Evolutionary conservation across 2,797 vertebrate genomes (phyloP), one percentile per base, ranked within the genome.

Genomic region (Gymnothorax javanicus): DNA sequence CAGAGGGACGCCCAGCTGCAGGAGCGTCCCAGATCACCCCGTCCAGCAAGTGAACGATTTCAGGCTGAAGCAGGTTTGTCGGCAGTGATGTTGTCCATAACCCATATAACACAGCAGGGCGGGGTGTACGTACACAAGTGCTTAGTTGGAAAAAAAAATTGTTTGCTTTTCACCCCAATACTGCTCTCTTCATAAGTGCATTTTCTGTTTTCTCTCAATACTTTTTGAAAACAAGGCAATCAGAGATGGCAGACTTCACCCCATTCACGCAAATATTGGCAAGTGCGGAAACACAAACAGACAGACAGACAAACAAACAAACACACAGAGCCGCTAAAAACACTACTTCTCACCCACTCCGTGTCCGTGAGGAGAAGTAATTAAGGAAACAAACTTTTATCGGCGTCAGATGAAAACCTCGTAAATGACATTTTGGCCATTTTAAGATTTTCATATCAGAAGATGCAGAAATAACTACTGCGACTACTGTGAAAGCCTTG

Each of bases 21-120:
- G 96, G 96, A 96, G 94, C 95, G 93, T 93, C 93, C 94, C 94
- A 87, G 96, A 97, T 91, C 95, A 97, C 90, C 89, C 94, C 89
- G 83, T 91, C 89, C 89, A 93, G 87, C 93, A 95, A 91, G 91
- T 94, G 90, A 96, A 91, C 90, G 96, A 95, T 93, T 91, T 95
- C 89, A 95, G 95, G 93, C 91, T 94, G 87, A 97, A 96, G 92
- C 96, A 96, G 97, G 98, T 98, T 86, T 95, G 95, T 92, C 4
- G 7, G 69, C 56, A 59, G n/a, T 59, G 12, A 27, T 33, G 56
- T 20, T 7, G 9, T 59, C 57, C n/a, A 9, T 60, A 11, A 25
- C 79, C 9, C 33, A 1, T 43, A 1, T 43, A 2, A 43, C 23
- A 20, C 77, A 52, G 15, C 3, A 75, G 8, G 43, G 25, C 43